These are phyloP conservation scores for Gandaritis pyraliata DNA, from an alignment of 2,888 invertebrate genomes.

Conservation along the genomic window DNA sequence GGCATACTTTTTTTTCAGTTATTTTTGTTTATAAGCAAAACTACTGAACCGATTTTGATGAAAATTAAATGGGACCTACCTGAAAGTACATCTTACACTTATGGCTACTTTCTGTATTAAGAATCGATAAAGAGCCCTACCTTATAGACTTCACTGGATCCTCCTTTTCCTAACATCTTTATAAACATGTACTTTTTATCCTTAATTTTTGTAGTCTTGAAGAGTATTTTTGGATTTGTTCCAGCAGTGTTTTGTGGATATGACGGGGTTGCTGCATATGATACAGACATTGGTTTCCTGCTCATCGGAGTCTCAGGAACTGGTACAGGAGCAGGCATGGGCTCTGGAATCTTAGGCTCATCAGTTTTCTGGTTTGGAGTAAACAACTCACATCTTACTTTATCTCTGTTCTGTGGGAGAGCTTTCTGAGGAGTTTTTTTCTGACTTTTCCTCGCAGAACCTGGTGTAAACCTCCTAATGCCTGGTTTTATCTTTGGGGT, in stretches of 20 bases:
- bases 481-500: slow-evolving; percentile 75
- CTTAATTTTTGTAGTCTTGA: slow-evolving; percentile 87
- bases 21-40: no score
- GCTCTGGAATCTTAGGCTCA: slow-evolving; percentile 44
- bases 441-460: slow-evolving; percentile 61
- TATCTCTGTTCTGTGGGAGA: slow-evolving; percentile 63
- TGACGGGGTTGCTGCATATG: slow-evolving; percentile 73
- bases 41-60: no score
- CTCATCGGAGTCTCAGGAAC: slow-evolving; percentile 69
- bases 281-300: slow-evolving; percentile 57
- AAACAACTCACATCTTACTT: slow-evolving; percentile 71
- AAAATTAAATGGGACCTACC: no score
- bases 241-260: slow-evolving; percentile 69
- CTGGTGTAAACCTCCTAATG: slow-evolving; percentile 69
- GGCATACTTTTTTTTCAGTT: no score
- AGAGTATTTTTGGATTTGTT: slow-evolving; percentile 64
- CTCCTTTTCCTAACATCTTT: slow-evolving; percentile 93
- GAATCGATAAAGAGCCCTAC: slow-evolving; percentile 48
- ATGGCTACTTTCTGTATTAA: no score
- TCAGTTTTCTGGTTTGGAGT: slow-evolving; percentile 54
- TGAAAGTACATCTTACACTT: no score
- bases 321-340: slow-evolving; percentile 37
- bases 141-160: slow-evolving; percentile 93
- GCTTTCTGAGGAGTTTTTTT: slow-evolving; percentile 63
- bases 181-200: slow-evolving; percentile 89